Evolutionary conservation across 2,113 vertebrate genomes (phyloP), one percentile per base, ranked within the genome.

Genomic region (Peucedramus taeniatus): DNA sequence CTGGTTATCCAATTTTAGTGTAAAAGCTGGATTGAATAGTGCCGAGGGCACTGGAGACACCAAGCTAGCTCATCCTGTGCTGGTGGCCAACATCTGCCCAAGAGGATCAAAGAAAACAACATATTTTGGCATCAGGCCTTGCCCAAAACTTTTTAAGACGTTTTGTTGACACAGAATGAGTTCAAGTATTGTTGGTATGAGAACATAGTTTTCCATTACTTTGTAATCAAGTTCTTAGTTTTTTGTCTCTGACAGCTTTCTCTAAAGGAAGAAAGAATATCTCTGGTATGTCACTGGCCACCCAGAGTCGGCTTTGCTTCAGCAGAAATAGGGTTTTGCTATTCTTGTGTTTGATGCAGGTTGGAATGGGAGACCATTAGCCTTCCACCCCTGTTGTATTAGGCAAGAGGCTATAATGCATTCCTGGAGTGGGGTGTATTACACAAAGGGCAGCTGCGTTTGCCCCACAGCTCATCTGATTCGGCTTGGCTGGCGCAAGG

Each of bases 401-500:
- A 33, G 91, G 39, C 76, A 96, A 50, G 30, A 44, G 57, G 60
- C 35, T 71, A 61, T 50, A 27, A 64, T 11, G 26, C 37, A 16
- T 65, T 37, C n/a, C 7, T 7, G 21, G 39, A 78, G 20, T 1
- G 15, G 39, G 37, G 19, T 35, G 37, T 16, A 20, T n/a, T 45
- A 45, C 53, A 37, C 66, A 61, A 74, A 60, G 1, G 11, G 65
- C 66, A 91, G 65, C 37, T 28, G 5, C 5, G 13, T 20, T 83
- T 59, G 35, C 61, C 40, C 27, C 45, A 7, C 6, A 42, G 78
- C 61, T 45, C 40, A 6, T 37, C 28, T 13, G 54, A 49, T 42
- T 65, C 0, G 2, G 31, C n/a, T 80, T 15, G 42, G 56, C 80
- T 54, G 56, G 40, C 0, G 0, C 40, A 49, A 26, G 37, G 7